Evolutionary conservation across 2,888 invertebrate genomes (phyloP).

Genomic region (Gonocerus acuteangulatus): DNA sequence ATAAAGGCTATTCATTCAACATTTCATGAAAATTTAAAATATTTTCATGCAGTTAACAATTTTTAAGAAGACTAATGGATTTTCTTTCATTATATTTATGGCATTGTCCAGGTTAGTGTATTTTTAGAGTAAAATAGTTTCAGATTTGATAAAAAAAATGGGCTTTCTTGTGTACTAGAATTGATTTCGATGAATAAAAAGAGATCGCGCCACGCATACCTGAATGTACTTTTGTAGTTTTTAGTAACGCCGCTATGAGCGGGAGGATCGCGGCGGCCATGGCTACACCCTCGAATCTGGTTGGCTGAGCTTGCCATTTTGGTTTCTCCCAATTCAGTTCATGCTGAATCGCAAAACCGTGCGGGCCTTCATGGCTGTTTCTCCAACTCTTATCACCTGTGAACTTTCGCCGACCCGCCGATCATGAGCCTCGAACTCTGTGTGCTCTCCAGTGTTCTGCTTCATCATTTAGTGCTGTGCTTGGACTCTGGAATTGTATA

Average conservation of each 20-base stretch:
- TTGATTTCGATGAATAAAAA: too few relatives aligned
- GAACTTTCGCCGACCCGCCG: conserved; percentile 5
- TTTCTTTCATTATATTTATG: too few relatives aligned
- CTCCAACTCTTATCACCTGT: conserved; percentile 19
- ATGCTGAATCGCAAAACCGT: conserved; percentile 33
- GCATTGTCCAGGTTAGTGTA: too few relatives aligned
- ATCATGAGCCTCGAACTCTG: neutral
- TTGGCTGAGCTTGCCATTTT: conserved; percentile 28
- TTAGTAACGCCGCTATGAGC: neutral
- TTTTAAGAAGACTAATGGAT: too few relatives aligned
- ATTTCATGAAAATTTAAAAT: too few relatives aligned
- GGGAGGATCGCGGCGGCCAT: conserved; percentile 24
- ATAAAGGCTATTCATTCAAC: too few relatives aligned
- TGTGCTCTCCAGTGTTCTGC: conserved; percentile 9
- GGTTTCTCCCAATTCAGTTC: conserved; percentile 32
- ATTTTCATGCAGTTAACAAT: too few relatives aligned
- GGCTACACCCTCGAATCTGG: conserved; percentile 16
- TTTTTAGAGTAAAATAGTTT: too few relatives aligned
- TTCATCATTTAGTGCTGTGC: conserved; percentile 12
- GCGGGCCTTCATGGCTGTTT: conserved; percentile 24
- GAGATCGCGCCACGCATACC: neutral
- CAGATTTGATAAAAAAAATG: too few relatives aligned
- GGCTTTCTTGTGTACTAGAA: too few relatives aligned
- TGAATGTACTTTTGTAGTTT: neutral
- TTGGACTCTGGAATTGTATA: neutral